Percentiles rank a stretch among this genome's conserved stretches.
Evolutionary conservation across 2,888 invertebrate species (phyloP).

Genomic region (Pogonocherus hispidulus): DNA sequence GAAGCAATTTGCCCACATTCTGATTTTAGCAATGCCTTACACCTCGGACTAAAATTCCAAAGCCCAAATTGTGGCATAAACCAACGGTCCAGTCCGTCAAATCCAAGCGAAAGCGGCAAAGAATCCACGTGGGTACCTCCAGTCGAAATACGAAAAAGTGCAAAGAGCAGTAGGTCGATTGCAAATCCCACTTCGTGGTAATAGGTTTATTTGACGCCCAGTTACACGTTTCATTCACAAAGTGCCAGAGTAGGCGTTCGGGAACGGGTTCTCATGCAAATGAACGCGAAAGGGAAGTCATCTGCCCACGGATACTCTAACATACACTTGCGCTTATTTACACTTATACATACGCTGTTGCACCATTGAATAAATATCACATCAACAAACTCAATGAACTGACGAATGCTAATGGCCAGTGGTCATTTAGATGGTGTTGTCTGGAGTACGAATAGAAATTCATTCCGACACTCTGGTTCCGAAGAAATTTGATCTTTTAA

Average conservation of each 20-base stretch:
- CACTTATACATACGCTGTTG: constrained; percentile 26
- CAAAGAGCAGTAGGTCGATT: constrained; percentile 35
- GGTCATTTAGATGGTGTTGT: background rate
- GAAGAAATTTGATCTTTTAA: no score
- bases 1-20: background rate
- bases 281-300: constrained; percentile 63
- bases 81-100: constrained; percentile 10
- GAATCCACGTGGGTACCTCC: constrained; percentile 27
- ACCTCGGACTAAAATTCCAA: constrained; percentile 3
- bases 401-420: constrained; percentile 24
- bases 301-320: constrained; percentile 56
- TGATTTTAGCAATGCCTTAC: background rate
- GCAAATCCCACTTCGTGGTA: constrained; percentile 37
- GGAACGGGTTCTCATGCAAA: constrained; percentile 62
- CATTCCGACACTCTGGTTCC: no score
- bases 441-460: background rate
- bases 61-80: background rate
- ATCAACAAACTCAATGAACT: constrained; percentile 29
- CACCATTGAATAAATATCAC: constrained; percentile 31
- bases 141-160: constrained; percentile 24
- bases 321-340: constrained; percentile 32
- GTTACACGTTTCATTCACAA: constrained; percentile 61
- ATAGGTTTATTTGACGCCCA: constrained; percentile 57
- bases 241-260: constrained; percentile 54
- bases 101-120: constrained; percentile 21